Base-by-base conservation (phyloP, 2,888 invertebrate species). In the Tipula lateralis region DNA sequence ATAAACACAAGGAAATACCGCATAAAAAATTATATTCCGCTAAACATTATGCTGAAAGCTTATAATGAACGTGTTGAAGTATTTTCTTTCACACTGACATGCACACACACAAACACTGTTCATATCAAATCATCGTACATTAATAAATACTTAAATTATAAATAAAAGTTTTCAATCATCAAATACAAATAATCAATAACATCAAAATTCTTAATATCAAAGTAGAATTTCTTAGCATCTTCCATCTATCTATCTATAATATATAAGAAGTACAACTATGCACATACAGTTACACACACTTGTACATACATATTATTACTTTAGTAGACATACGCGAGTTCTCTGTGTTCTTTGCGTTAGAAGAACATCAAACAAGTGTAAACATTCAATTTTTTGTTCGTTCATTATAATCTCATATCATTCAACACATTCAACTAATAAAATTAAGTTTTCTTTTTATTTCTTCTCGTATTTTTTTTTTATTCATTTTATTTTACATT, bases 301-400 rank as follows among this genome's bases (percentile, higher is more conserved):
- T 9, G 24, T 1, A 66, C 66, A 24, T 24, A 24, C 24, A 1
- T 66, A 66, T 24, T 19, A 66, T 66, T 66, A 24, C 66, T 66
- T 66, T 24, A 66, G n/a, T n/a, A n/a, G 24, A 24, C 44, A 44
- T 66, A 66, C 66, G 66, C 66, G 66, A 66, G 66, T 24, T 66
- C 4, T 24, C 24, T 66, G 24, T 66, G 66, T 66, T 66, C 66
- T 66, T 66, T 66, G 66, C 66, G 66, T 66, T 66, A 66, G 66
- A 66, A 66, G 66, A 66, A 66, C 66, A 66, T 66, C 66, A 66
- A 66, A 66, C 66, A 66, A 66, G 66, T 66, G 66, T 66, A 66
- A 66, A 66, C 66, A 66, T 66, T 44, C n/a, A 44, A 44, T 44
- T 66, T 66, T 66, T 66, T 66, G 66, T 66, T 66, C 66, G 66